Evolutionary conservation across 1,140 invertebrate species (phyloP), one percentile per base, ranked within the genome.

Genomic region (Oscheius sp.): DNA sequence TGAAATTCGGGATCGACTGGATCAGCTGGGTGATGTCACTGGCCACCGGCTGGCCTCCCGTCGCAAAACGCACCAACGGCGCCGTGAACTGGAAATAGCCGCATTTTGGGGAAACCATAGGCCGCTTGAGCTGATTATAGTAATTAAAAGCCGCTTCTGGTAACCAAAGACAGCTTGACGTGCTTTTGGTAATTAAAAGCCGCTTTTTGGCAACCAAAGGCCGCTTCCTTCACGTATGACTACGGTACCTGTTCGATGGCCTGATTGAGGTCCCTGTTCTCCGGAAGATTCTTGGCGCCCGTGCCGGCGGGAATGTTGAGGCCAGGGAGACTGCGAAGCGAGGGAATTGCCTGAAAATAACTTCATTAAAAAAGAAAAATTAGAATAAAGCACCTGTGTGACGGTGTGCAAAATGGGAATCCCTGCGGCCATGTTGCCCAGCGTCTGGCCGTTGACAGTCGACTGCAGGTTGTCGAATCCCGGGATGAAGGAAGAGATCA

Each of bases 1-100:
- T 58, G 58, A 83, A 61, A 65, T 73, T 80, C 0, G 82, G 81
- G 32, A 83, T 77, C 1, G 80, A 69, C 4, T 79, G 52, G 28
- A 82, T 74, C 26, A 82, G 42, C 70, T 78, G 66, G 29, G 67
- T 29, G 15, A 82, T 68, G 36, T 84, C 82, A 58, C 52, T 59
- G 29, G 62, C n/a, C n/a, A n/a, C n/a, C n/a, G n/a, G n/a, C n/a
- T n/a, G n/a, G n/a, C n/a, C n/a, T n/a, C n/a, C n/a, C n/a, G n/a
- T n/a, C n/a, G n/a, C n/a, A n/a, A n/a, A n/a, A n/a, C n/a, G n/a
- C n/a, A n/a, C n/a, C n/a, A n/a, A n/a, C n/a, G n/a, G n/a, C n/a
- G n/a, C n/a, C n/a, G n/a, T n/a, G n/a, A n/a, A n/a, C n/a, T n/a
- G n/a, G n/a, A n/a, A n/a, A n/a, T n/a, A n/a, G n/a, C n/a, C n/a